These are phyloP conservation scores for Neolamprologus sp. DNA, from an alignment of 2,113 vertebrate species.

Conservation along the genomic window DNA sequence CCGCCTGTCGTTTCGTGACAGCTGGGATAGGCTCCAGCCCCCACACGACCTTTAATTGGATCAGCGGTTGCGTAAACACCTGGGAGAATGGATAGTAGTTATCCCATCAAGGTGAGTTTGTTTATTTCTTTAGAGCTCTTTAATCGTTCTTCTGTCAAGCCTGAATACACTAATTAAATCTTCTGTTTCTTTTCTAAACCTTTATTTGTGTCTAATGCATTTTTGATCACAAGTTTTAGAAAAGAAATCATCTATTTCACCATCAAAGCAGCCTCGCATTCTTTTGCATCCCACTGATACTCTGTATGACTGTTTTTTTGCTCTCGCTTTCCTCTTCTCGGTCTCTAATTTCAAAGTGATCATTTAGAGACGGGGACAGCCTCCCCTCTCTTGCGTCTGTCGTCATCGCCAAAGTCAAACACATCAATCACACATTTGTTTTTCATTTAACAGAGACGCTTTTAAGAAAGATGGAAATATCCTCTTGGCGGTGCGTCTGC, in stretches of 20 bases:
- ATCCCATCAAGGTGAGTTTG: not conserved
- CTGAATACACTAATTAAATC: not conserved
- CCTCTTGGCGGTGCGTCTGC: constrained; percentile 3
- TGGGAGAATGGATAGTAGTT: not conserved
- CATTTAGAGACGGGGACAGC: not conserved
- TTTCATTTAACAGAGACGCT: constrained; percentile 28
- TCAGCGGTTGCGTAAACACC: not conserved
- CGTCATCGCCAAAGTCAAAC: constrained; percentile 8
- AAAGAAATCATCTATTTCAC: not conserved
- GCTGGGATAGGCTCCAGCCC: not conserved
- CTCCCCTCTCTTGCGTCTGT: not conserved
- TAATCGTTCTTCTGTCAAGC: not conserved
- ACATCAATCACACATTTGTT: constrained; percentile 55
- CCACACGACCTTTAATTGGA: not conserved
- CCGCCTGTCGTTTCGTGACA: not conserved
- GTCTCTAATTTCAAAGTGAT: constrained; percentile 32
- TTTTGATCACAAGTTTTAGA: not conserved
- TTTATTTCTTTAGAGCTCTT: not conserved
- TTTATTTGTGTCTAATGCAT: not conserved
- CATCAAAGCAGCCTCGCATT: constrained; percentile 17
- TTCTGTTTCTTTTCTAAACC: not conserved
- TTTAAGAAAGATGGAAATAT: constrained; percentile 51
- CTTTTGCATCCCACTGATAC: not conserved
- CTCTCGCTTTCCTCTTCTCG: not conserved
- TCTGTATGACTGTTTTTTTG: not conserved